These are phyloP conservation scores for Aplidium turbinatum DNA, from an alignment of 23 tunicate genomes.

Conservation along the genomic window DNA sequence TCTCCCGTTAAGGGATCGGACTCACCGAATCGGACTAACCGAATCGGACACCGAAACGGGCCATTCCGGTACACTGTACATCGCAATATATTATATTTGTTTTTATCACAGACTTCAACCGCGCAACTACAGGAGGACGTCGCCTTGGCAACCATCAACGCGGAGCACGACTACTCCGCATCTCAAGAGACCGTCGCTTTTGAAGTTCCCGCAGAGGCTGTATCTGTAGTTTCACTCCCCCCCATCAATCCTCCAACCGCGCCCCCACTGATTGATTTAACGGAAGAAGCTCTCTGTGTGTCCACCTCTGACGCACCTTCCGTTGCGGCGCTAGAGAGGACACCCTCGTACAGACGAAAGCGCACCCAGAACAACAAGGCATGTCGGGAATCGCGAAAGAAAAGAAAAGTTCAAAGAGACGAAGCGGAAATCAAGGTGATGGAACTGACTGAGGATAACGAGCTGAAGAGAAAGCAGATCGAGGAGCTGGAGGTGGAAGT, in stretches of 20 bases:
- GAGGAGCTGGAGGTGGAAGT: conserved; percentile 46
- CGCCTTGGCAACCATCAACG: no score
- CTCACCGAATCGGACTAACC: no score
- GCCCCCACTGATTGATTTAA: conserved; percentile 20
- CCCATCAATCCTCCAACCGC: background rate
- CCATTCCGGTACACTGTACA: no score
- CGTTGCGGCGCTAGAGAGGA: background rate
- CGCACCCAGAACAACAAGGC: conserved; percentile 48
- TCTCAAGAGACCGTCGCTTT: no score
- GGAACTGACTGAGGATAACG: conserved; percentile 30
- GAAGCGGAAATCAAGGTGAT: conserved; percentile 32
- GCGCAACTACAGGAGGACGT: no score
- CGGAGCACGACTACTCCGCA: no score
- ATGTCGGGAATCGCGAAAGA: conserved; percentile 62
- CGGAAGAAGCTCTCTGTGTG: conserved; percentile 15
- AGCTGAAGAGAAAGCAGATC: conserved; percentile 36
- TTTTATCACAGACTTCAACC: no score
- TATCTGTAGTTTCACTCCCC: no score
- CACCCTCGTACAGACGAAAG: conserved; percentile 33
- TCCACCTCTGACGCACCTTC: conserved; percentile 10
- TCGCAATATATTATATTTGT: no score
- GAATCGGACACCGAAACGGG: no score
- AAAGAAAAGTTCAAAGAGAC: conserved; percentile 37
- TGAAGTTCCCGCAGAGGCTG: no score
- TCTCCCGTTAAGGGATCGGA: no score